These are phyloP conservation scores for Notodonta dromedarius DNA, from an alignment of 2,888 invertebrate genomes.

Conservation along the genomic window DNA sequence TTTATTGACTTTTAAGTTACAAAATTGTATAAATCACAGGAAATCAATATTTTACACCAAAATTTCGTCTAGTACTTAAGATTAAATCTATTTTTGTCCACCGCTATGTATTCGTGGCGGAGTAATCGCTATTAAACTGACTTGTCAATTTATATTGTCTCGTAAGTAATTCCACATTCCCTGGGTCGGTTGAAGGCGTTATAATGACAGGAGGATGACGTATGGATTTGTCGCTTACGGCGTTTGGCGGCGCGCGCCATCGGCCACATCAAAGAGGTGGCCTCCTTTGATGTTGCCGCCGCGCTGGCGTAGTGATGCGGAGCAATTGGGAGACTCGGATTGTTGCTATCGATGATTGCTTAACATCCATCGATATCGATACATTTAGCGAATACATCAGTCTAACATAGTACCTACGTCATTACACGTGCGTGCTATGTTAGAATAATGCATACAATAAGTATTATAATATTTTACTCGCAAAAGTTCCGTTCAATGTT, in stretches of 20 bases:
- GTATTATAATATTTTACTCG: too few species aligned
- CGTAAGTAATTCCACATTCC: conserved; percentile 82
- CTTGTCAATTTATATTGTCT: conserved; percentile 84
- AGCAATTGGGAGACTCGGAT: conserved; percentile 35
- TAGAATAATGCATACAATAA: too few species aligned
- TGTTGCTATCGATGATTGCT: conserved; percentile 47
- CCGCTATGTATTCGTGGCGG: too few species aligned
- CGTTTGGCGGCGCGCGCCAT: conserved; percentile 82
- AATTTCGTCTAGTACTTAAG: not conserved
- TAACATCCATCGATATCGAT: not conserved
- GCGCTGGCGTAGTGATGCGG: conserved; percentile 68
- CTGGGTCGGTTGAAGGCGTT: conserved; percentile 79
- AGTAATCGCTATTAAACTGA: conserved; percentile 74
- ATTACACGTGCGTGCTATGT: too few species aligned
- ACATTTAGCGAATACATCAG: not conserved
- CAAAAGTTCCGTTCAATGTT: too few species aligned
- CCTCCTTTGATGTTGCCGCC: conserved; percentile 82
- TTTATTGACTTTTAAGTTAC: too few species aligned
- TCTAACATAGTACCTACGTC: too few species aligned
- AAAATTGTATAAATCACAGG: too few species aligned
- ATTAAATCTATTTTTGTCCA: not conserved
- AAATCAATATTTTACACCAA: too few species aligned
- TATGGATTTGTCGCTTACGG: conserved; percentile 84
- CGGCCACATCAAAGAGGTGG: conserved; percentile 84
- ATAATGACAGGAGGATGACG: conserved; percentile 84